A percentile compares a stretch with the other conserved stretches of the same genome.
These are phyloP conservation scores for Lathronympha strigana DNA, from an alignment of 2,888 invertebrate species.

Conservation along the genomic window DNA sequence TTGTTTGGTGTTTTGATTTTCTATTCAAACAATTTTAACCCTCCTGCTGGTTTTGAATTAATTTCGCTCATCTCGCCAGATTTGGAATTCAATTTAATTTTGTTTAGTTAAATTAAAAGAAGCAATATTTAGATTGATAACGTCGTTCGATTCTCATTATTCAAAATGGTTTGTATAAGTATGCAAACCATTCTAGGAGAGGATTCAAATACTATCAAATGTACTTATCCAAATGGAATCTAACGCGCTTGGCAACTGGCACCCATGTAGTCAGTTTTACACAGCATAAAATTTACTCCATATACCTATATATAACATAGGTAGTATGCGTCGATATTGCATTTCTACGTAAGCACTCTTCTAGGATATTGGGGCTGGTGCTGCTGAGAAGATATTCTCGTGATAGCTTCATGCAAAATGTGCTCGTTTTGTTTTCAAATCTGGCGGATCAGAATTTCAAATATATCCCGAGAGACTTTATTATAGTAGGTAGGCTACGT, in stretches of 20 bases:
- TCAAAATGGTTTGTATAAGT: background rate
- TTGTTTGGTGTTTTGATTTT: slow-evolving; percentile 40
- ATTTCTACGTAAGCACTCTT: slow-evolving; percentile 41
- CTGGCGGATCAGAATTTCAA: slow-evolving; percentile 41
- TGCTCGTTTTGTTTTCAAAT: slow-evolving; percentile 41
- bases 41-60: slow-evolving; percentile 33
- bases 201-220: background rate
- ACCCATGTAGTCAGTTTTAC: slow-evolving; percentile 15
- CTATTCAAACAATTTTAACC: slow-evolving; percentile 29
- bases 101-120: slow-evolving; percentile 7
- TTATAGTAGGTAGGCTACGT: slow-evolving; percentile 13
- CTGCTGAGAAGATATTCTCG: slow-evolving; percentile 38
- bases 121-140: background rate
- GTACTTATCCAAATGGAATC: slow-evolving; percentile 24
- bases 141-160: background rate
- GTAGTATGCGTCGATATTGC: slow-evolving; percentile 38
- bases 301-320: slow-evolving; percentile 7
- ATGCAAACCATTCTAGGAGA: background rate
- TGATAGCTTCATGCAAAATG: slow-evolving; percentile 42
- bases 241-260: slow-evolving; percentile 25
- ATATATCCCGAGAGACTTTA: slow-evolving; percentile 31
- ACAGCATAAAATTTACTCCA: slow-evolving; percentile 18
- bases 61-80: slow-evolving; percentile 13
- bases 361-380: slow-evolving; percentile 34
- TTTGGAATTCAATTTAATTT: slow-evolving; percentile 17